Evolutionary conservation across 2,113 vertebrate species (phyloP), one percentile per base, ranked within the genome.

Genomic region (Gallinago undulata): DNA sequence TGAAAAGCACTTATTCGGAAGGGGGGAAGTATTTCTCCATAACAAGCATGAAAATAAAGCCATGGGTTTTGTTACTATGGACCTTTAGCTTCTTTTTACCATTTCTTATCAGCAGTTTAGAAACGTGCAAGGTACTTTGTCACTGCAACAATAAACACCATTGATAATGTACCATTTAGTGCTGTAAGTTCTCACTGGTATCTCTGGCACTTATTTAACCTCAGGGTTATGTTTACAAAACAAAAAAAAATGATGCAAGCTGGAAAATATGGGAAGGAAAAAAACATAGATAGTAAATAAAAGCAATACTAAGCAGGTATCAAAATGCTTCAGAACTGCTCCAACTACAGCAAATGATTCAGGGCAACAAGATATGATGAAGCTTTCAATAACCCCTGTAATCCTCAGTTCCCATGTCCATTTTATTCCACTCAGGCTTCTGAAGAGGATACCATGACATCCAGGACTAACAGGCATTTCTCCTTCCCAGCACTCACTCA

Each of bases 31-130:
- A 82, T 62, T 84, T 89, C 41, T 89, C 57, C 47, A 48, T 22
- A 68, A 50, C 22, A 19, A 95, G 22, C n/a, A 69, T 2, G 19
- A 62, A 94, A 87, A 87, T 15, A 80, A 85, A 91, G 30, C 9
- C 2, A 5, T 13, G 25, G 0, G 21, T 73, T 72, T 48, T 73
- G 24, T 47, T 59, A 77, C 25, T 74, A 24, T 8, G 62, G 24
- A 50, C 9, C 21, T 50, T 57, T 10, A 67, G 27, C 19, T 78
- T 89, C 51, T 75, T 75, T 75, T 84, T 31, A 89, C n/a, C 57
- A 41, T 83, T 87, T 75, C 73, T 87, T 82, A 91, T n/a, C 48
- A 91, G 69, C 22, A 50, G 8, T 28, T 87, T 41, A 72, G 30
- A 95, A 60, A 89, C 14, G 13, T 28, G 25, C 31, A 73, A 79